phyloP scores from a whole-genome alignment of 2,113 vertebrate genomes.

The Hippocampus comes region DNA sequence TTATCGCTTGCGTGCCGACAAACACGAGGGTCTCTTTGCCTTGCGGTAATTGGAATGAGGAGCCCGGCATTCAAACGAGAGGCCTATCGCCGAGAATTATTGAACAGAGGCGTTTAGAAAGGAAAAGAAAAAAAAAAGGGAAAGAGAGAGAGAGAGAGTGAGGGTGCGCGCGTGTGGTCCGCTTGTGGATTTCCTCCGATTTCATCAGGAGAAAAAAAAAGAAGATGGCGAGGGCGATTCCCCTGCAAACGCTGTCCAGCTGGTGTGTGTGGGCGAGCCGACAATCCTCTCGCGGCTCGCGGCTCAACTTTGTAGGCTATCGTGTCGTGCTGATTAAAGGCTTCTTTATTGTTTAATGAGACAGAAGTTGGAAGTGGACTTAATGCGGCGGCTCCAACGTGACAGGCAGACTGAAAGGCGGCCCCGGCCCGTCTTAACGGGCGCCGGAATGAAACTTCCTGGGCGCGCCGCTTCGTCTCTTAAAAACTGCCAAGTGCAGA shows the following conservation, averaged over 20 bases:
- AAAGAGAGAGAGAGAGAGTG: too few species aligned
- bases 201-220: conserved; percentile 61
- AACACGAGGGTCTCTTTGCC: conserved; percentile 65
- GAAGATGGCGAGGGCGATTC: conserved; percentile 54
- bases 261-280: conserved; percentile 58
- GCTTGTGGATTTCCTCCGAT: conserved; percentile 67
- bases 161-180: conserved; percentile 35
- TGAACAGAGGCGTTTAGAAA: conserved; percentile 38
- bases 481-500: background rate
- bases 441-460: background rate
- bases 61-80: conserved; percentile 52
- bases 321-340: conserved; percentile 13
- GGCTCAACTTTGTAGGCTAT: conserved; percentile 11
- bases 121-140: background rate
- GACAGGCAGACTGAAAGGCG: background rate
- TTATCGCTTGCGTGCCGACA: conserved; percentile 62
- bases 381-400: background rate
- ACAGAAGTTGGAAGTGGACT: conserved; percentile 9
- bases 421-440: background rate
- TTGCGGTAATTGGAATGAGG: conserved; percentile 62
- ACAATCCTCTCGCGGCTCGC: conserved; percentile 24
- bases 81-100: conserved; percentile 58
- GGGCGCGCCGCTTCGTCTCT: background rate
- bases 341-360: conserved; percentile 31
- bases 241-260: conserved; percentile 54